A percentile compares a stretch with the other conserved stretches of the same genome.
Evolutionary conservation across 30 jellyfish, hydroid and myxozoan genomes (phyloP).

Genomic region (Turritopsis rubra): DNA sequence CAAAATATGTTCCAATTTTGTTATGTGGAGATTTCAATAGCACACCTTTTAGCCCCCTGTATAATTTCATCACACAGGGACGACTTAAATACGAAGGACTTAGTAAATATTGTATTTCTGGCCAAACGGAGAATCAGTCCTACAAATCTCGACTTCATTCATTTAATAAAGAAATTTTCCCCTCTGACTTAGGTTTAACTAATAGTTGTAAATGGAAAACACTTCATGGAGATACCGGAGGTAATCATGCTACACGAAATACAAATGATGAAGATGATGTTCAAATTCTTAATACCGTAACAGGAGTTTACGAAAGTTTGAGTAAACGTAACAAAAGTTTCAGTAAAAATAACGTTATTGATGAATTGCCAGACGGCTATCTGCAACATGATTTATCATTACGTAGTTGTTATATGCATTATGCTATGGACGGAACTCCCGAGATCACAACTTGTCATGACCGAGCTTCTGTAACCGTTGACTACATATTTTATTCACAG

Average conservation of each 20-base stretch:
- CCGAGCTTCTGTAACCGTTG: slow-evolving; percentile 69
- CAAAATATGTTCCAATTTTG: slow-evolving; percentile 43
- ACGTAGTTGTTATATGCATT: slow-evolving; percentile 59
- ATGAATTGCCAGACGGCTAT: slow-evolving; percentile 37
- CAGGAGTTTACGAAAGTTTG: not conserved
- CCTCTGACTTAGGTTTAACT: slow-evolving; percentile 46
- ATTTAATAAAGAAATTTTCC: slow-evolving; percentile 25
- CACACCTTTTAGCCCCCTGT: slow-evolving; percentile 67
- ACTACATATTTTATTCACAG: slow-evolving; percentile 67
- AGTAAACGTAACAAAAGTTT: not conserved
- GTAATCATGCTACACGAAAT: not conserved
- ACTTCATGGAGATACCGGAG: not conserved
- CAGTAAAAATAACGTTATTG: not conserved
- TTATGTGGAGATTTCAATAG: slow-evolving; percentile 90
- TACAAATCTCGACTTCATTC: not conserved
- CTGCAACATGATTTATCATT: slow-evolving; percentile 56
- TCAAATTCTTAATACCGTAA: not conserved
- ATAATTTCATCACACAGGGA: slow-evolving; percentile 54
- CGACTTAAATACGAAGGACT: slow-evolving; percentile 44
- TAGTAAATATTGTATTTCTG: slow-evolving; percentile 52
- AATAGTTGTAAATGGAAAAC: slow-evolving; percentile 51
- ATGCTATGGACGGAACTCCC: slow-evolving; percentile 27
- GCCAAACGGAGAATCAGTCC: slow-evolving; percentile 37
- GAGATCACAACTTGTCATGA: slow-evolving; percentile 77
- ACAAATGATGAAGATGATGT: not conserved